Percentiles rank a stretch among this genome's conserved stretches.
phyloP scores from a whole-genome alignment of 2,113 vertebrate species.

The Jacana jacana region DNA sequence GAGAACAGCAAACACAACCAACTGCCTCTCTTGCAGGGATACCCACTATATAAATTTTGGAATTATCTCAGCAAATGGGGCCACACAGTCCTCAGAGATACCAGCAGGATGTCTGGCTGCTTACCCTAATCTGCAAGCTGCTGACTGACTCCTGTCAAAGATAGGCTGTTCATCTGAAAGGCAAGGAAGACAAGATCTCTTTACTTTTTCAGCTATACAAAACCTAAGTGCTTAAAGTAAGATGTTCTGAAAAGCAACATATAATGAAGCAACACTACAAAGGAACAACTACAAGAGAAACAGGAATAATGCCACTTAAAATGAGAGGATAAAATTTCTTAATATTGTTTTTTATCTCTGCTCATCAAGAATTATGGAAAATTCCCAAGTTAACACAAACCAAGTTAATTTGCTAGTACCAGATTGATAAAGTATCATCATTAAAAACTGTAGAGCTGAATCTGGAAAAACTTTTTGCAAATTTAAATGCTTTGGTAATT shows the following conservation, averaged over 20 bases:
- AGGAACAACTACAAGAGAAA: not conserved
- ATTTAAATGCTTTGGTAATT: not conserved
- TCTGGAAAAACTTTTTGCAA: not conserved
- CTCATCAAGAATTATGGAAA: not conserved
- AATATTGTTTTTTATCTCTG: not conserved
- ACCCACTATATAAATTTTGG: not conserved
- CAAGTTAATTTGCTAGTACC: not conserved
- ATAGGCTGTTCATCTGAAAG: not conserved
- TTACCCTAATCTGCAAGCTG: not conserved
- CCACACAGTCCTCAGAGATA: not conserved
- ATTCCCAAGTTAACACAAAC: not conserved
- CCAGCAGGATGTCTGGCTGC: not conserved
- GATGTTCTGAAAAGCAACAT: not conserved
- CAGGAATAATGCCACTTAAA: not conserved
- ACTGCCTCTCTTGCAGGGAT: not conserved
- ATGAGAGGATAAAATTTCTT: not conserved
- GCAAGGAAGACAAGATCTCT: not conserved
- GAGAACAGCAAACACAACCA: not conserved
- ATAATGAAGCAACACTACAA: not conserved
- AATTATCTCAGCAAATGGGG: not conserved
- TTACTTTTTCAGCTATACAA: not conserved
- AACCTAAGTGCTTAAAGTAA: not conserved
- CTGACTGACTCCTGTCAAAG: not conserved
- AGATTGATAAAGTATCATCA: not conserved
- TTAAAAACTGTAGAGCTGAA: not conserved